A percentile compares a stretch with the other conserved stretches of the same genome.
phyloP scores from a whole-genome alignment of 2,797 vertebrate species.

The Tiaroga cobitis region DNA sequence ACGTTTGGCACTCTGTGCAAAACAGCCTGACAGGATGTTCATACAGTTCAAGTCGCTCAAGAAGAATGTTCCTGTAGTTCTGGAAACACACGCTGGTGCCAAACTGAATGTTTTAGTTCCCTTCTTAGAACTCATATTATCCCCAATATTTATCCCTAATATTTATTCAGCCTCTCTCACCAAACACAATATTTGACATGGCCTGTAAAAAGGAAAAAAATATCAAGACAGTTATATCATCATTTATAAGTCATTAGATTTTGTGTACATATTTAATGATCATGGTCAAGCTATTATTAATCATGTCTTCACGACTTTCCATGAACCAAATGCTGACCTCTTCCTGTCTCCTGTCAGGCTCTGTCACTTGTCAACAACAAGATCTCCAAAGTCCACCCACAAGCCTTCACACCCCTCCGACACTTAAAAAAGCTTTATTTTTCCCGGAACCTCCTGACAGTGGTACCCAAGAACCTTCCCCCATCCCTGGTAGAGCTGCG shows the following conservation, averaged over 20 bases:
- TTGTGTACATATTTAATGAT: constrained; percentile 18
- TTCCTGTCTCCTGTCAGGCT: constrained; percentile 73
- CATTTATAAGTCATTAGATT: constrained; percentile 26
- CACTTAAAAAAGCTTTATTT: constrained; percentile 92
- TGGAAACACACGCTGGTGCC: constrained; percentile 57
- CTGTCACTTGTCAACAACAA: constrained; percentile 90
- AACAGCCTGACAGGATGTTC: constrained; percentile 51
- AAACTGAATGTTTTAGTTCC: constrained; percentile 70
- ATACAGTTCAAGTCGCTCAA: constrained; percentile 41
- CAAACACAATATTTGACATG: constrained; percentile 77
- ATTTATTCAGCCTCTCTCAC: constrained; percentile 61
- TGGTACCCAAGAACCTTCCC: constrained; percentile 86
- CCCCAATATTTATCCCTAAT: constrained; percentile 60
- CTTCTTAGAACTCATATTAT: constrained; percentile 57
- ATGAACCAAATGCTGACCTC: neutral
- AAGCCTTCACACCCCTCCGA: constrained; percentile 81
- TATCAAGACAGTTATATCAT: constrained; percentile 56
- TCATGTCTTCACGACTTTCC: constrained; percentile 32
- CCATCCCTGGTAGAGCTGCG: constrained; percentile 87
- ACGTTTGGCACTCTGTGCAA: constrained; percentile 32
- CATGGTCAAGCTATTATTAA: constrained; percentile 45
- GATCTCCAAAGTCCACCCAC: constrained; percentile 88
- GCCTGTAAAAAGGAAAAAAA: constrained; percentile 56
- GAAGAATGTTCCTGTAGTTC: constrained; percentile 71
- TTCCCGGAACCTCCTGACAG: constrained; percentile 87